phyloP scores from a whole-genome alignment of 92 coral and sea anemone species.

The Porites evermanni region DNA sequence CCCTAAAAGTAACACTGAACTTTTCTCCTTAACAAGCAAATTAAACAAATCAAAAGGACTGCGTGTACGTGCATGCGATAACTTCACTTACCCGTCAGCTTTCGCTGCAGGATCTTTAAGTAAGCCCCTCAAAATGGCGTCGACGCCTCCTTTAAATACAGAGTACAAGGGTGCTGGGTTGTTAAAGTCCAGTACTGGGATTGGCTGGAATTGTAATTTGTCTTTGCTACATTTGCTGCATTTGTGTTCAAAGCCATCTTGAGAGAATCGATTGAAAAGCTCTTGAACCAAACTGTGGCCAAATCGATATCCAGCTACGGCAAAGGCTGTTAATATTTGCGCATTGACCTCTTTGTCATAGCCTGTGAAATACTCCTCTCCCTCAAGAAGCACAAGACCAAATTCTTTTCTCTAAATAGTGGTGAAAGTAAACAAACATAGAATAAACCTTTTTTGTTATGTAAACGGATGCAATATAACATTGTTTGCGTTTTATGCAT shows the following conservation, averaged over 20 bases:
- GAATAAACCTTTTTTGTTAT: background rate
- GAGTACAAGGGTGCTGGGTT: slow-evolving; percentile 60
- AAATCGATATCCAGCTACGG: slow-evolving; percentile 74
- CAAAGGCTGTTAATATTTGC: slow-evolving; percentile 51
- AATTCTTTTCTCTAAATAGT: background rate
- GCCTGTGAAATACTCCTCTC: slow-evolving; percentile 39
- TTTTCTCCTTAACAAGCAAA: too few species aligned
- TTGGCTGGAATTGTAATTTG: slow-evolving; percentile 25
- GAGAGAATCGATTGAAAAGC: slow-evolving; percentile 44
- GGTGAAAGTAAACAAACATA: background rate
- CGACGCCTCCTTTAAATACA: slow-evolving; percentile 43
- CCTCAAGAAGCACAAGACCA: slow-evolving; percentile 10
- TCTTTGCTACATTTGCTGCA: slow-evolving; percentile 18
- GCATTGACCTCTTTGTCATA: slow-evolving; percentile 51
- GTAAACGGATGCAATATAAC: too few species aligned
- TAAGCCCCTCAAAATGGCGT: slow-evolving; percentile 61
- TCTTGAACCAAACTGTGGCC: slow-evolving; percentile 72
- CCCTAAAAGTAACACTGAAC: too few species aligned
- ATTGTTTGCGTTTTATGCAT: too few species aligned
- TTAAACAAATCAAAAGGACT: too few species aligned
- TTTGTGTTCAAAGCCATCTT: slow-evolving; percentile 27
- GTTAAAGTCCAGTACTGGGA: slow-evolving; percentile 47
- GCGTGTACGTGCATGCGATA: too few species aligned
- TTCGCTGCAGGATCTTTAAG: slow-evolving; percentile 24
- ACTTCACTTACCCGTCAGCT: slow-evolving; percentile 50